These are phyloP conservation scores for Ischnura elegans DNA, from an alignment of 2,888 invertebrate species.

Conservation along the genomic window DNA sequence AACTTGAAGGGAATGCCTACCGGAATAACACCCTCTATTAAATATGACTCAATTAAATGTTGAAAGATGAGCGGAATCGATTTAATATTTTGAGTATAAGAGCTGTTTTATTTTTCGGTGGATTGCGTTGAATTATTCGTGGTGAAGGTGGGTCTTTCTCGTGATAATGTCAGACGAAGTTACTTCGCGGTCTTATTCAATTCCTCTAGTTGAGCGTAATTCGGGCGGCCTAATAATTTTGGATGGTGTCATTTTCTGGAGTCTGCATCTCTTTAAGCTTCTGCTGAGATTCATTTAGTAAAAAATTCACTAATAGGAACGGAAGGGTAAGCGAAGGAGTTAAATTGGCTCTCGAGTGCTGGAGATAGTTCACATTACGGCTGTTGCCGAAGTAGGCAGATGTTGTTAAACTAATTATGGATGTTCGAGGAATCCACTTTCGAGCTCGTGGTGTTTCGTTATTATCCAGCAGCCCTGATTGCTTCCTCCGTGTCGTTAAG, in stretches of 20 bases:
- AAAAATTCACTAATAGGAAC: constrained; percentile 42
- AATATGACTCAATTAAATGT: too few relatives aligned
- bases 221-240: background rate
- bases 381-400: background rate
- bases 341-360: constrained; percentile 37
- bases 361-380: constrained; percentile 44
- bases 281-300: constrained; percentile 14
- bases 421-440: background rate
- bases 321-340: background rate
- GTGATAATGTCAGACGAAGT: too few relatives aligned
- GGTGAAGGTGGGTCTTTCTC: too few relatives aligned
- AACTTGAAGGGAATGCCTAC: too few relatives aligned
- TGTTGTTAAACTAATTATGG: constrained; percentile 25
- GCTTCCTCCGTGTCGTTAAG: background rate
- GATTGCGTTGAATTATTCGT: too few relatives aligned
- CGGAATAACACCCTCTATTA: too few relatives aligned
- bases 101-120: too few relatives aligned
- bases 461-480: constrained; percentile 25
- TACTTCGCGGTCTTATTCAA: background rate
- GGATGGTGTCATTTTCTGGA: background rate
- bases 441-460: background rate
- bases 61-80: too few relatives aligned
- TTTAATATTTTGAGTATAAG: too few relatives aligned
- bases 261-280: background rate
- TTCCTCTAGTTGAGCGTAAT: background rate